These are phyloP conservation scores for Tamandua tetradactyla DNA, from an alignment of 2,797 vertebrate genomes.

Conservation along the genomic window DNA sequence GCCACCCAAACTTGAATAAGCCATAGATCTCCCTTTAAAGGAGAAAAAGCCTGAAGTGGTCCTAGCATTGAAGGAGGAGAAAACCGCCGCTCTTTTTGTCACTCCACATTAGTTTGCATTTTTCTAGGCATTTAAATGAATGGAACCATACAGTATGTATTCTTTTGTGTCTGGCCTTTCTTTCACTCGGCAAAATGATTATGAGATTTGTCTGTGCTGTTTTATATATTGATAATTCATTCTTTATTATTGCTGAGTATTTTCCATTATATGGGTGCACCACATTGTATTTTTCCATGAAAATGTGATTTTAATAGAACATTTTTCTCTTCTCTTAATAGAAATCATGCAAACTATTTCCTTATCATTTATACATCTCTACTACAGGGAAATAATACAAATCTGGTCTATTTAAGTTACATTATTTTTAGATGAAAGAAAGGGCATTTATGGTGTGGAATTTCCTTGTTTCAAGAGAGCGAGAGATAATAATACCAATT, in stretches of 20 bases:
- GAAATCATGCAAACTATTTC: not conserved
- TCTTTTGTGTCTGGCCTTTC: not conserved
- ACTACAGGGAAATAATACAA: not conserved
- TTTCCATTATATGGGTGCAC: not conserved
- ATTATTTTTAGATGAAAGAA: not conserved
- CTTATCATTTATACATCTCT: not conserved
- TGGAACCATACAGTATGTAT: not conserved
- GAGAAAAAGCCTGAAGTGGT: not conserved
- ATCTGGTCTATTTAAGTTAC: not conserved
- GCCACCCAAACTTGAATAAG: not conserved
- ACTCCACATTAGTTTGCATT: not conserved
- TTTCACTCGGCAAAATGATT: not conserved
- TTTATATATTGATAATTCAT: not conserved
- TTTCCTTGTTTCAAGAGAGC: slow-evolving; percentile 50
- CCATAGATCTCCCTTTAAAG: not conserved
- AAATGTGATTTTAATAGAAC: not conserved
- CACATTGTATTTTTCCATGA: not conserved
- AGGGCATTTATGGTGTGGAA: not conserved
- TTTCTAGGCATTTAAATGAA: not conserved
- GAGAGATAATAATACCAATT: not conserved
- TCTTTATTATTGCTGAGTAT: not conserved
- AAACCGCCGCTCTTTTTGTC: not conserved
- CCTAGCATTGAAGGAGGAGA: not conserved
- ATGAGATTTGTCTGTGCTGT: not conserved
- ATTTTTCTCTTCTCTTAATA: not conserved